A percentile compares a stretch with the other conserved stretches of the same genome.
phyloP scores from a whole-genome alignment of 1,140 invertebrate genomes.

The Sycophila sp. region DNA sequence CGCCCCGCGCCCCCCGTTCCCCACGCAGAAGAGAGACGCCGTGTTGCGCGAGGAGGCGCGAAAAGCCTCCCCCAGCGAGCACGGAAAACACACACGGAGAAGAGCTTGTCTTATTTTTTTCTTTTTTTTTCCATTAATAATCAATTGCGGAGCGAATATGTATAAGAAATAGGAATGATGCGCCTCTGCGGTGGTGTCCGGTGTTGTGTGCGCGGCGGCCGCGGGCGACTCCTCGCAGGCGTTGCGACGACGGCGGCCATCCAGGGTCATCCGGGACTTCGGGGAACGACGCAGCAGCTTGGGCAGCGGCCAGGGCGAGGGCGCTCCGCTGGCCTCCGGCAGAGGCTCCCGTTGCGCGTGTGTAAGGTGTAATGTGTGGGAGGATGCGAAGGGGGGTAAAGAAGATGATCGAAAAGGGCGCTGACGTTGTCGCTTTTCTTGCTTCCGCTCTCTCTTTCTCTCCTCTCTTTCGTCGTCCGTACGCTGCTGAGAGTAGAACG shows the following conservation, averaged over 20 bases:
- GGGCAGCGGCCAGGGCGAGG: too few species aligned
- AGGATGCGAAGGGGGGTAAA: constrained; percentile 8
- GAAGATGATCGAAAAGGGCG: constrained; percentile 34
- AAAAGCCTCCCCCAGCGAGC: neutral
- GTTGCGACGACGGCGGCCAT: too few species aligned
- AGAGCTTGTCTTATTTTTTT: neutral
- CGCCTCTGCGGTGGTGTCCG: constrained; percentile 1
- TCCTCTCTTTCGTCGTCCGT: neutral
- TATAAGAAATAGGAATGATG: constrained; percentile 34
- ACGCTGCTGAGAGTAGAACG: constrained; percentile 15
- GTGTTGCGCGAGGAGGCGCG: too few species aligned
- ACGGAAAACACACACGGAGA: neutral
- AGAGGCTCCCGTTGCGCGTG: constrained; percentile 31
- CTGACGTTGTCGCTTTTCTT: constrained; percentile 4
- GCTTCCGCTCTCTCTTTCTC: constrained; percentile 16
- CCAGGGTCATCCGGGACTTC: too few species aligned
- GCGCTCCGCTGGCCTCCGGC: neutral
- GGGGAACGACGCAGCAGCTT: too few species aligned
- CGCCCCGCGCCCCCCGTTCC: too few species aligned
- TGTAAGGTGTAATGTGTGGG: neutral
- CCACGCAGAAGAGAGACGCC: too few species aligned
- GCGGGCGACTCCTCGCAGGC: too few species aligned
- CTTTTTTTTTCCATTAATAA: constrained; percentile 1
- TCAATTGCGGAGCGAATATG: constrained; percentile 25
- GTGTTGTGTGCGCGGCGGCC: too few species aligned